phyloP scores from a whole-genome alignment of 2,113 vertebrate species.

The Aegotheles bennettii region DNA sequence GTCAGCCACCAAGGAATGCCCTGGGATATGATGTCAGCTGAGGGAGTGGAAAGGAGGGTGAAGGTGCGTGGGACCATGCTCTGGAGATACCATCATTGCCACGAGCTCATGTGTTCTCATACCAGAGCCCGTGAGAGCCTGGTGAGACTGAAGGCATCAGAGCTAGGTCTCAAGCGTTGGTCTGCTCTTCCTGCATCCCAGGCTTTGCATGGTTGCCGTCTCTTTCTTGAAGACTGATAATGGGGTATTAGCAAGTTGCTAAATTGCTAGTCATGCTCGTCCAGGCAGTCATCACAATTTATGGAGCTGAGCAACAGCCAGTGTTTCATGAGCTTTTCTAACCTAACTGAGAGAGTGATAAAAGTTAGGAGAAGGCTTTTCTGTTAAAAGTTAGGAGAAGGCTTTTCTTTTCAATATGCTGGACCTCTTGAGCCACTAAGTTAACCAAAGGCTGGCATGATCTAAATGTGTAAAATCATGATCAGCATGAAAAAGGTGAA shows the following conservation, averaged over 20 bases:
- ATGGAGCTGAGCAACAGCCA: neutral
- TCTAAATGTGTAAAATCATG: neutral
- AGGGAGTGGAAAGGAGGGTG: neutral
- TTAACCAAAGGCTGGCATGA: neutral
- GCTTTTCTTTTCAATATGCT: neutral
- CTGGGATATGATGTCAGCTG: neutral
- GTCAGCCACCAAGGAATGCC: neutral
- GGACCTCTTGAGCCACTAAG: neutral
- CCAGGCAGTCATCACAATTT: neutral
- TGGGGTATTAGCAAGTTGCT: neutral
- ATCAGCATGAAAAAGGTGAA: neutral
- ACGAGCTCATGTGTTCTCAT: neutral
- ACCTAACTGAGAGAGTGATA: neutral
- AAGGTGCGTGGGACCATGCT: neutral
- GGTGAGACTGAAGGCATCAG: neutral
- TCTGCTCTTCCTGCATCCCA: neutral
- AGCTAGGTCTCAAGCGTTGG: fast-evolving
- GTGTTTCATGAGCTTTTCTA: neutral
- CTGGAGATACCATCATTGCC: slow-evolving; percentile 9
- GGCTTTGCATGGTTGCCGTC: neutral
- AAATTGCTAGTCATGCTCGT: neutral
- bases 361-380: neutral
- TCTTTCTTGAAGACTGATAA: neutral
- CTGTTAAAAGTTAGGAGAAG: neutral
- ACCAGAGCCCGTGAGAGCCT: neutral